These are phyloP conservation scores for Hycleus cichorii DNA, from an alignment of 1,140 invertebrate species.

Conservation along the genomic window DNA sequence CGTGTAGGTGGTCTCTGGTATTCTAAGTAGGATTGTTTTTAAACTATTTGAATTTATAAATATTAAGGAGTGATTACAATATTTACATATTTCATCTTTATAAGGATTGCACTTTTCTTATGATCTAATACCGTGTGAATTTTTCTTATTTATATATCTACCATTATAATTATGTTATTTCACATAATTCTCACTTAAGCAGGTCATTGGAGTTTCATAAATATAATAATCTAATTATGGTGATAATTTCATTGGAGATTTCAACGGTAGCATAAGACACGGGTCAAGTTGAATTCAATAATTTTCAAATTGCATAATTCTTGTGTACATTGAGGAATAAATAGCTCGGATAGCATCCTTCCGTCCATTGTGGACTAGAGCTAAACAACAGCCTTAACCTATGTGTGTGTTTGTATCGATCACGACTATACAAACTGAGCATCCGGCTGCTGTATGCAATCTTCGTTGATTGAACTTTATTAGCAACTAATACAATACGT, in stretches of 20 bases:
- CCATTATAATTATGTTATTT: neutral
- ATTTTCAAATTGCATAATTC: too few species aligned
- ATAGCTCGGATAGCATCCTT: conserved; percentile 14
- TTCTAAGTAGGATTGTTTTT: too few species aligned
- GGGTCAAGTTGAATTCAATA: too few species aligned
- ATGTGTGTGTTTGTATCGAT: conserved; percentile 8
- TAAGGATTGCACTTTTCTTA: neutral
- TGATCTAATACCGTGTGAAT: neutral
- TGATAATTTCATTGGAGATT: too few species aligned
- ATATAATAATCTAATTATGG: too few species aligned
- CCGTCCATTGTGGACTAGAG: conserved; percentile 21
- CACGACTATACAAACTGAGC: conserved; percentile 21
- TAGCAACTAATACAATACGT: neutral
- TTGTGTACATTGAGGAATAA: neutral
- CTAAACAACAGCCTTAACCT: conserved; percentile 21
- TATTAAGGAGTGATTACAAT: neutral
- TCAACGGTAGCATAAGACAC: too few species aligned
- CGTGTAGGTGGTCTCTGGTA: too few species aligned
- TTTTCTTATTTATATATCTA: neutral
- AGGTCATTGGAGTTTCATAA: too few species aligned
- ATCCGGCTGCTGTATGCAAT: conserved; percentile 23
- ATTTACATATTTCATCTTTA: neutral
- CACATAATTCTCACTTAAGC: too few species aligned
- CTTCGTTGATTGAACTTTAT: conserved; percentile 19
- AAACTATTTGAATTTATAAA: too few species aligned